Percentiles rank a stretch among this genome's conserved stretches.
phyloP scores from a whole-genome alignment of 2,113 vertebrate genomes.

The Forbesichthys papilliferus region DNA sequence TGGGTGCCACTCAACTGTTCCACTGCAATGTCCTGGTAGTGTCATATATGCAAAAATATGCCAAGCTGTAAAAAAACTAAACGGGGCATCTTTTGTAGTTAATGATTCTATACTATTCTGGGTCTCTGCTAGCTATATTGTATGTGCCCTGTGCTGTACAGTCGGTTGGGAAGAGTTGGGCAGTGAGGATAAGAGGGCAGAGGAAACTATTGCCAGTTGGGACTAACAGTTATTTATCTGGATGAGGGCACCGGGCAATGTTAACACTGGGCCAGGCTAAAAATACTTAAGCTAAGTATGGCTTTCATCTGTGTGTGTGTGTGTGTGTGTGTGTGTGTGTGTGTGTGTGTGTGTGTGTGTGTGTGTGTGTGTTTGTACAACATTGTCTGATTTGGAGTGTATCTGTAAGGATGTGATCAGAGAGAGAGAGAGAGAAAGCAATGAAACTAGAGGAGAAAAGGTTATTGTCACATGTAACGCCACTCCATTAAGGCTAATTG shows the following conservation, averaged over 20 bases:
- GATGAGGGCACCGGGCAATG: constrained; percentile 46
- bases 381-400: not conserved
- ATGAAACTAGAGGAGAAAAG: too few relatives aligned
- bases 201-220: constrained; percentile 40
- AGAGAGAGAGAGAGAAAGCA: not conserved
- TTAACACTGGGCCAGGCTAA: constrained; percentile 40
- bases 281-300: constrained; percentile 42
- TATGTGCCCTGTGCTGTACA: not conserved
- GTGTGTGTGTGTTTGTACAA: not conserved
- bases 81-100: too few relatives aligned
- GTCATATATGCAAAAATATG: too few relatives aligned
- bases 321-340: constrained; percentile 4
- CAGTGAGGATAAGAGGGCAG: constrained; percentile 8
- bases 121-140: not conserved
- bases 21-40: too few relatives aligned
- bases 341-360: not conserved
- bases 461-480: too few relatives aligned
- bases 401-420: not conserved
- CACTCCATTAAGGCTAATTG: too few relatives aligned
- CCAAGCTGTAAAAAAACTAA: too few relatives aligned
- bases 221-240: constrained; percentile 37
- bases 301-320: constrained; percentile 1
- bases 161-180: constrained; percentile 11
- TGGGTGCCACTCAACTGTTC: too few relatives aligned
- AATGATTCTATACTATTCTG: not conserved